A percentile compares a stretch with the other conserved stretches of the same genome.
Evolutionary conservation across 2,888 invertebrate species (phyloP).

Genomic region (Ditula angustiorana): DNA sequence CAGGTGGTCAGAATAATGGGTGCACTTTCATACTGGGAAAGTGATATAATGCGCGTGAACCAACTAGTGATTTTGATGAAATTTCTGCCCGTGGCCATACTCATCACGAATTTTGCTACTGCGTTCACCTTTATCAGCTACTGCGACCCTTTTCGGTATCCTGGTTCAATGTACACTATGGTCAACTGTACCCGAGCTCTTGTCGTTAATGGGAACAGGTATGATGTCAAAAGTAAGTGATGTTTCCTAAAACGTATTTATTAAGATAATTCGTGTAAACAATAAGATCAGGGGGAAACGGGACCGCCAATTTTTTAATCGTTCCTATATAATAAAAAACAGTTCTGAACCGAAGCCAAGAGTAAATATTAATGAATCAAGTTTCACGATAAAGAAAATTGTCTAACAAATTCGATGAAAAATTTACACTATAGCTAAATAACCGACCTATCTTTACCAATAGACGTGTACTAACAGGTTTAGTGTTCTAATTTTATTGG

Average conservation of each 20-base stretch:
- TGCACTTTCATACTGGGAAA: slow-evolving; percentile 72
- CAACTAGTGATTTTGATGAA: slow-evolving; percentile 69
- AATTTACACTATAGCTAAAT: no score
- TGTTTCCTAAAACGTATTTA: background rate
- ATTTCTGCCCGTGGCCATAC: slow-evolving; percentile 70
- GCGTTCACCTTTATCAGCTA: slow-evolving; percentile 67
- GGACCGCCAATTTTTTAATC: no score
- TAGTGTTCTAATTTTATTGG: no score
- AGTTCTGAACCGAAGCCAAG: no score
- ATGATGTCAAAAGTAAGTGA: slow-evolving; percentile 59
- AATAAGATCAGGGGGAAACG: no score
- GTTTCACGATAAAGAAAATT: no score
- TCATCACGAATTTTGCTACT: slow-evolving; percentile 70
- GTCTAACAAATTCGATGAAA: no score
- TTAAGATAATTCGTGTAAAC: no score
- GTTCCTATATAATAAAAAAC: no score
- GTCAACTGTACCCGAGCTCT: slow-evolving; percentile 66
- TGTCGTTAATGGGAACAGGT: slow-evolving; percentile 48
- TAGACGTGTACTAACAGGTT: no score
- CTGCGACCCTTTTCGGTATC: slow-evolving; percentile 55
- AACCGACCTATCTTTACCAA: no score
- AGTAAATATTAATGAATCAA: no score
- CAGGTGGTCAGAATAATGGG: slow-evolving; percentile 73
- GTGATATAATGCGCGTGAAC: slow-evolving; percentile 72
- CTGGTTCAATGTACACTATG: slow-evolving; percentile 48